phyloP scores from a whole-genome alignment of 2,797 vertebrate genomes.

The Sphaeramia orbicularis region DNA sequence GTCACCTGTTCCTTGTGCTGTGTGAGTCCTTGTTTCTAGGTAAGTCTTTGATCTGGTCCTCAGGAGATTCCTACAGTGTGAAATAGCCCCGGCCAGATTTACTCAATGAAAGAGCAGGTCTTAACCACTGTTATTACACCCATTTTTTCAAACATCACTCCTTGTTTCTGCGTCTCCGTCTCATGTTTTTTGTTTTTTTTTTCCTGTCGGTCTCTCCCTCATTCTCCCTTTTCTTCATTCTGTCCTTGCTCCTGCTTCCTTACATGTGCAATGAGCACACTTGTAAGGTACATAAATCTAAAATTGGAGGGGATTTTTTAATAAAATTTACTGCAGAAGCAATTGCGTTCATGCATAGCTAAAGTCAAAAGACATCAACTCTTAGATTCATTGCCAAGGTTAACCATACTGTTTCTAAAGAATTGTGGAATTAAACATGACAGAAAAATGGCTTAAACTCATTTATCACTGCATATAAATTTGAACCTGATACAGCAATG shows the following conservation, averaged over 20 bases:
- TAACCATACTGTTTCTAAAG: constrained; percentile 30
- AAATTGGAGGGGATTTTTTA: constrained; percentile 33
- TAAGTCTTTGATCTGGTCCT: constrained; percentile 82
- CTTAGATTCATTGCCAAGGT: constrained; percentile 47
- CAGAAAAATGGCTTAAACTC: constrained; percentile 3
- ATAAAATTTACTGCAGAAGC: constrained; percentile 50
- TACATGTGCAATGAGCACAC: constrained; percentile 26
- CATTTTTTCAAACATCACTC: constrained; percentile 65
- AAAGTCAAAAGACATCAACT: constrained; percentile 39
- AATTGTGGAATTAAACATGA: constrained; percentile 40
- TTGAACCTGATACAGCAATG: neutral
- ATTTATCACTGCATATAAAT: constrained; percentile 17
- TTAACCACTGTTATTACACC: constrained; percentile 83
- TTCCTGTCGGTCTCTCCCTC: constrained; percentile 23
- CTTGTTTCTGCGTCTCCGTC: constrained; percentile 56
- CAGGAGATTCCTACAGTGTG: constrained; percentile 84
- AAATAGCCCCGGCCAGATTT: constrained; percentile 82
- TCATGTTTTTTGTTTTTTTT: constrained; percentile 19
- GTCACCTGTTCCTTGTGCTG: constrained; percentile 85
- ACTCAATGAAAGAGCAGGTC: constrained; percentile 84
- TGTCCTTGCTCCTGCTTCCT: constrained; percentile 46
- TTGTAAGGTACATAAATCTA: constrained; percentile 34
- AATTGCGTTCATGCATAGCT: constrained; percentile 42
- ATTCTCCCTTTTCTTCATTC: constrained; percentile 17
- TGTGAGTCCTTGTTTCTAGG: constrained; percentile 62